A percentile compares a stretch with the other conserved stretches of the same genome.
Evolutionary conservation across 35 echinoderm and acorn worm species (phyloP).

Genomic region (Acanthaster planci): DNA sequence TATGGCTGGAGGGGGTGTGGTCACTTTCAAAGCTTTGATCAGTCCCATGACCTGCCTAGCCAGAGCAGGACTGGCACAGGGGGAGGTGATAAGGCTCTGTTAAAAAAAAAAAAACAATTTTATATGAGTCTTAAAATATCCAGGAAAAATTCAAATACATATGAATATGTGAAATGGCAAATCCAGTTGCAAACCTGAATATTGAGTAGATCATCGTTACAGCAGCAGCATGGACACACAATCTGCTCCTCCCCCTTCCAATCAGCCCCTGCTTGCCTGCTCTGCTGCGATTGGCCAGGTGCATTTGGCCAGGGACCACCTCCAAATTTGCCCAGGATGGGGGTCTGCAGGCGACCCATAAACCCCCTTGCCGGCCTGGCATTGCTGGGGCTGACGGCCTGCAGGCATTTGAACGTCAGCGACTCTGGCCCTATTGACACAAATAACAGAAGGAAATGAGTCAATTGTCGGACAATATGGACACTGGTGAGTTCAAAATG

Average conservation of each 20-base stretch:
- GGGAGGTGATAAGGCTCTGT: slow-evolving; percentile 11
- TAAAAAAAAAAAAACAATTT: background rate
- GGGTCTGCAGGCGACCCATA: background rate
- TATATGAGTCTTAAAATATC: too few species aligned
- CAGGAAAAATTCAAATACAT: too few species aligned
- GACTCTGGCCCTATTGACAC: background rate
- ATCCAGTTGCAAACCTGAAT: background rate
- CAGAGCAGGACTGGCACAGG: background rate
- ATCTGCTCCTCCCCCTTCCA: background rate
- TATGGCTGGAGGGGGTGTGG: background rate
- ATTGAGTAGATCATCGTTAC: background rate
- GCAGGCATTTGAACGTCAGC: slow-evolving; percentile 16
- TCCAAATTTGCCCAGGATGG: slow-evolving; percentile 9
- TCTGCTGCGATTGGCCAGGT: background rate
- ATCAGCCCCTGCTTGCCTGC: background rate
- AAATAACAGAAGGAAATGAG: background rate
- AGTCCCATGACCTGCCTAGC: background rate
- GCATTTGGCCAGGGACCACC: background rate
- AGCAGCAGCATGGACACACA: slow-evolving; percentile 14
- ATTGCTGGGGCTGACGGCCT: background rate
- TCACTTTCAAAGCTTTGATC: background rate
- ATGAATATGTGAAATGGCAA: too few species aligned
- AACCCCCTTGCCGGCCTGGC: background rate
- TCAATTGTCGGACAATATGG: too few species aligned
- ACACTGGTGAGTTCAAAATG: too few species aligned